phyloP scores from a whole-genome alignment of 2,888 invertebrate genomes.

The Autographa gamma region DNA sequence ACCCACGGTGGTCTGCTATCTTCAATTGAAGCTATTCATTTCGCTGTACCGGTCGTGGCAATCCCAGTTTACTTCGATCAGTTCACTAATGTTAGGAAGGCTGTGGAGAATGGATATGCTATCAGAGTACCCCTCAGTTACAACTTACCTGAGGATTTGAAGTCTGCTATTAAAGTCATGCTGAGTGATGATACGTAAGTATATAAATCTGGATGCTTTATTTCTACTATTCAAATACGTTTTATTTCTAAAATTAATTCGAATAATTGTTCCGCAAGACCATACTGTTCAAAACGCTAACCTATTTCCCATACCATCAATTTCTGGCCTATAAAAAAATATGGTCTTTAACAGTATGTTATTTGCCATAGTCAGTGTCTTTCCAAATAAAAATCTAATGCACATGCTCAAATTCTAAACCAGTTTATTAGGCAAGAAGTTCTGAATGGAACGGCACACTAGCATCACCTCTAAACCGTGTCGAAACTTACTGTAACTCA shows the following conservation, averaged over 20 bases:
- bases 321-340: too few species aligned
- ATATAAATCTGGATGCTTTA: not conserved
- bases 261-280: too few species aligned
- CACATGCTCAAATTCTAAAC: too few species aligned
- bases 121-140: conserved; percentile 63
- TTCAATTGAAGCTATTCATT: conserved; percentile 70
- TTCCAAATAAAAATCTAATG: too few species aligned
- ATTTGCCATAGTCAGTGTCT: too few species aligned
- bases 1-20: conserved; percentile 74
- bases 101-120: conserved; percentile 68
- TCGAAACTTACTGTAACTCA: not conserved
- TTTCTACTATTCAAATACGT: not conserved
- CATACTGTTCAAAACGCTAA: too few species aligned
- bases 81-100: conserved; percentile 70
- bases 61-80: conserved; percentile 74
- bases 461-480: too few species aligned
- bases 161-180: conserved; percentile 65
- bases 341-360: too few species aligned
- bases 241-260: too few species aligned
- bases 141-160: conserved; percentile 63
- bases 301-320: too few species aligned
- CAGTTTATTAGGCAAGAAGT: too few species aligned
- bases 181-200: conserved; percentile 51
- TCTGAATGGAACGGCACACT: too few species aligned
- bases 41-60: conserved; percentile 71